Evolutionary conservation across 2,888 invertebrate species (phyloP), one percentile per base, ranked within the genome.

Genomic region (Lasioglossum oenotherae): DNA sequence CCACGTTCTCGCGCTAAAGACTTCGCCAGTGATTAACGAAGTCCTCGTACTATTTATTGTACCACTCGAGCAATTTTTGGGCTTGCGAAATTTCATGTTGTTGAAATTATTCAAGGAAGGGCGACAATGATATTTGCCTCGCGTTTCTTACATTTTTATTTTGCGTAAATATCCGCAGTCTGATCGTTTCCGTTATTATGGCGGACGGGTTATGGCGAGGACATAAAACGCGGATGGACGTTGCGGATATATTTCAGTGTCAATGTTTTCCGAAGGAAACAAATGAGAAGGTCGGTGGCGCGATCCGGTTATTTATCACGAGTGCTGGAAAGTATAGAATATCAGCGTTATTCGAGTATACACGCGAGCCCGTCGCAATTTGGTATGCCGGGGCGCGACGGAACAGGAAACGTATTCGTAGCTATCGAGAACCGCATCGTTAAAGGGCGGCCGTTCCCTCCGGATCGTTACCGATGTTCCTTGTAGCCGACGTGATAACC

Each of bases 401-500:
- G 35, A 46, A 46, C 19, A 74, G 76, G 79, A 84, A 85, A 87
- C 90, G 78, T 81, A 87, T 87, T 86, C 73, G 79, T 49, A 77
- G 82, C 76, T 84, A 84, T 87, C 80, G 77, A 69, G 60, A 60
- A 74, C 60, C 31, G 75, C 49, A 16, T 84, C 84, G 84, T 84
- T 83, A 84, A 83, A 53, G 60, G 49, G 35, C 44, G 82, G 67
- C 57, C 19, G 49, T 78, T 57, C 38, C 71, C 64, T 72, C 69
- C 46, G 86, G 84, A 82, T 89, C 88, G 91, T 90, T 92, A 95
- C 95, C 94, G 92, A 85, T 94, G 94, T 87, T 97, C 97, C 94
- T 98, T 97, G 96, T 97, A 98, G 91, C 98, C 98, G 46, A 98
- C 97, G 94, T 98, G 98, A 95, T 98, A 98, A 80, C 98, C 98